Evolutionary conservation across 92 coral and sea anemone genomes (phyloP).

Genomic region (Phenganax marumi): DNA sequence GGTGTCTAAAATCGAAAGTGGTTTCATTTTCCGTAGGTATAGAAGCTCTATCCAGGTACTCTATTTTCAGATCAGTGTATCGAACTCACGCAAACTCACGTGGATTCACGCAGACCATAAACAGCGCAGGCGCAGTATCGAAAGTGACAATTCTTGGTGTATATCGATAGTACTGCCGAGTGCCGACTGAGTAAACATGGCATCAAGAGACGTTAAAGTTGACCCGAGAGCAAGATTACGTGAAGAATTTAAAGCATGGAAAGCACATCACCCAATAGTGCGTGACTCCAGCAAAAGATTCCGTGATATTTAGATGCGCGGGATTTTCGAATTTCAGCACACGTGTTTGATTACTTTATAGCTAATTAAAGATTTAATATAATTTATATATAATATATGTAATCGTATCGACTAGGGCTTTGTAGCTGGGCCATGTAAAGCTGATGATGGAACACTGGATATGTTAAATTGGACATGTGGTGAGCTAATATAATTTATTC

Average conservation of each 20-base stretch:
- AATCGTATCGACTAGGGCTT: constrained; percentile 62
- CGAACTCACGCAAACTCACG: too few relatives aligned
- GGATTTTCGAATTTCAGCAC: neutral
- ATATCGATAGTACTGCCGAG: too few relatives aligned
- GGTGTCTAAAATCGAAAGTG: too few relatives aligned
- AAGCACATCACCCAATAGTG: constrained; percentile 71
- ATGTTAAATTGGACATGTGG: constrained; percentile 91
- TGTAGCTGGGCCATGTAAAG: constrained; percentile 67
- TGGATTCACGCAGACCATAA: too few relatives aligned
- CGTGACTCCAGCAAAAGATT: neutral
- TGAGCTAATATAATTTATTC: constrained; percentile 19
- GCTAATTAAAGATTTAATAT: neutral
- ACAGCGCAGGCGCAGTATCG: too few relatives aligned
- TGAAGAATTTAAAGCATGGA: constrained; percentile 90
- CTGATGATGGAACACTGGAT: constrained; percentile 65
- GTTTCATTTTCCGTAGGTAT: too few relatives aligned
- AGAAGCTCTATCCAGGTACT: too few relatives aligned
- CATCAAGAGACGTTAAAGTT: neutral
- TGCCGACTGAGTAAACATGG: too few relatives aligned
- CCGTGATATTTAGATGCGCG: neutral
- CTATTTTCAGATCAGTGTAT: too few relatives aligned
- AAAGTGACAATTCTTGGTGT: too few relatives aligned
- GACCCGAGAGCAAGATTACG: constrained; percentile 1
- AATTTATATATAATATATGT: neutral
- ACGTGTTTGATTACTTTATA: neutral